These are phyloP conservation scores for Patella ulyssiponensis DNA, from an alignment of 2,888 invertebrate species.

Conservation along the genomic window DNA sequence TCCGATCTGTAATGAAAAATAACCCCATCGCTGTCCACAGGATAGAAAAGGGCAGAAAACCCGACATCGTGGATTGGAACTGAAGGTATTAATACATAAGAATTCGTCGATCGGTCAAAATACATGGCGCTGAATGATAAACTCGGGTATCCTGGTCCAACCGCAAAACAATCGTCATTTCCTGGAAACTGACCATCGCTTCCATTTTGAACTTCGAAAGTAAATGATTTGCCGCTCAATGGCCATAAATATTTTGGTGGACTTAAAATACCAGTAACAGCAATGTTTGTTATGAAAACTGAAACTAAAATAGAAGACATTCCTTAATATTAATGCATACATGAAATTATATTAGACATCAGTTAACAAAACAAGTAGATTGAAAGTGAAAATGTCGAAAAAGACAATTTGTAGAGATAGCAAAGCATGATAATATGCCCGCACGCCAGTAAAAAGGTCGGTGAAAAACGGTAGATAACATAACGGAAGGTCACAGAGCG, in stretches of 20 bases:
- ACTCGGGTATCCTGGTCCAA: neutral
- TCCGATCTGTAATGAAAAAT: neutral
- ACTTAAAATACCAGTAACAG: neutral
- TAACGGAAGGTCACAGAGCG: too few species aligned
- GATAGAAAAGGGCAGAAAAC: neutral
- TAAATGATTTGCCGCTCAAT: neutral
- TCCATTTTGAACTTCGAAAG: neutral
- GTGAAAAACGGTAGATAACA: too few species aligned
- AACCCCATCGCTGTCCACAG: neutral
- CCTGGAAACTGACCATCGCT: neutral
- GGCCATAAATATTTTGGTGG: conserved; percentile 2
- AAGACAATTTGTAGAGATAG: too few species aligned
- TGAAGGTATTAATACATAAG: neutral
- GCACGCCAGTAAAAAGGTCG: too few species aligned
- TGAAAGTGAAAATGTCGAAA: too few species aligned
- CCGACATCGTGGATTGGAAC: neutral
- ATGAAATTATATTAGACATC: too few species aligned
- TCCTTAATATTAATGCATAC: too few species aligned
- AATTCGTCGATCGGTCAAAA: neutral
- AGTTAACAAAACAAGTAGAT: too few species aligned
- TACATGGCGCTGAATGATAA: neutral
- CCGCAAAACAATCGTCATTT: neutral
- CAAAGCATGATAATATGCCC: too few species aligned
- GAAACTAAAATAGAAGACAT: too few species aligned
- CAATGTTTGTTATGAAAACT: too few species aligned